Evolutionary conservation across 2,113 vertebrate species (phyloP).

Genomic region (Alethe castanea): DNA sequence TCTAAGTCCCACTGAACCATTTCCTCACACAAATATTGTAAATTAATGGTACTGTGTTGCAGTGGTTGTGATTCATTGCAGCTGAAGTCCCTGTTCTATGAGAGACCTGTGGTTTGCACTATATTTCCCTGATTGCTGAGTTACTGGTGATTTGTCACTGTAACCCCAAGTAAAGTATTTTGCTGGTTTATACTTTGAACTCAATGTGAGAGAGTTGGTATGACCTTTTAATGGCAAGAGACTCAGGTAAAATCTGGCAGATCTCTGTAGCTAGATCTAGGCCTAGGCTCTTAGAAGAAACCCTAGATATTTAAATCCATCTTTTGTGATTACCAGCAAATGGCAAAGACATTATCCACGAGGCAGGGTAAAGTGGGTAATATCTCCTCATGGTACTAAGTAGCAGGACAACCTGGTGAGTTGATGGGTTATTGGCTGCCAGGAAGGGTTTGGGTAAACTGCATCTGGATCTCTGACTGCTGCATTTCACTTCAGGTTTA

Average conservation of each 20-base stretch:
- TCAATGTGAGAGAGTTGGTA: background rate
- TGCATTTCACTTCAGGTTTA: conserved; percentile 9
- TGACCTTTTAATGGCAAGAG: background rate
- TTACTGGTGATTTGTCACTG: background rate
- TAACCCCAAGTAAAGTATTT: background rate
- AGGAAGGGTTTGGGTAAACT: background rate
- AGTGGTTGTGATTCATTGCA: background rate
- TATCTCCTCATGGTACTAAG: background rate
- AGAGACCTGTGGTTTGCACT: background rate
- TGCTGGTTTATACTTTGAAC: background rate
- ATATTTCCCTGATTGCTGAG: background rate
- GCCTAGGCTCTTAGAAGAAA: background rate
- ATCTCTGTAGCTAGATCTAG: background rate
- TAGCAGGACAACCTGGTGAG: background rate
- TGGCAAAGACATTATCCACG: background rate
- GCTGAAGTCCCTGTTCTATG: background rate
- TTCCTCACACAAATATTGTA: background rate
- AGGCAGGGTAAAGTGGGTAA: background rate
- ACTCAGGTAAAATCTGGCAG: background rate
- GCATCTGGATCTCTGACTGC: background rate
- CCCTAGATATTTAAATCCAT: background rate
- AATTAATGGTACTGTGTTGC: background rate
- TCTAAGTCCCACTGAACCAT: background rate
- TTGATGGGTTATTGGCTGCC: background rate
- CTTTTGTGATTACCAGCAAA: background rate